Evolutionary conservation across 2,113 vertebrate species (phyloP), one percentile per base, ranked within the genome.

Genomic region (Heterochromis multidens): DNA sequence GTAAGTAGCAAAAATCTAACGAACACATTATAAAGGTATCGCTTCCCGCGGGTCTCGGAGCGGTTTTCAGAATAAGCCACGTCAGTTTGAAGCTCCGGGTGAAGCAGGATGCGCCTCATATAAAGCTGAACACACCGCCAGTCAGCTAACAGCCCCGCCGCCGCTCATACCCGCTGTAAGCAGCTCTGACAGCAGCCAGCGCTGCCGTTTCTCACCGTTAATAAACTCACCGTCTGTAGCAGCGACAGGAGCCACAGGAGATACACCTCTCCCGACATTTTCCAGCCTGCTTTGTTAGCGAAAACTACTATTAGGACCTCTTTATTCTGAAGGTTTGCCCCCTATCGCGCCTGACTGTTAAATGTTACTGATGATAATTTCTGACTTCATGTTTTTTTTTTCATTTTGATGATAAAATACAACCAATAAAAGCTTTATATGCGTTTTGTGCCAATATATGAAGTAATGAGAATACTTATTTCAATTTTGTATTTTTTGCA

Each of bases 161-260:
- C 5, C 8, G 5, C 33, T 12, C 5, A 3, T 1, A 3, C 0
- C 27, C 1, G 2, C 5, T 2, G 19, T 6, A 58, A 60, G 2
- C 10, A 1, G 6, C 3, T 8, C 0, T 40, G 1, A 35, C 27
- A 35, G 3, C 6, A 1, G 16, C 2, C 0, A 52, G 1, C 7
- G 1, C 0, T 27, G 1, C 3, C 9, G 1, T 10, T 21, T 13
- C 21, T 49, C 3, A 57, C 1, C 11, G 6, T 46, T 33, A 40
- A 74, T 59, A 52, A 83, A 92, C 91, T 97, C 95, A 98, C 97
- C 97, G 96, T 96, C 89, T 97, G 96, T 87, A 97, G 82, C 17
- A 96, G 72, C 29, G 97, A 92, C 3, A 98, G 79, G 19, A 97
- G 79, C 95, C 97, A 97, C 31, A 96, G 82, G 43, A 93, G 58